These are phyloP conservation scores for Ranitomeya variabilis DNA, from an alignment of 2,113 vertebrate genomes.

Conservation along the genomic window DNA sequence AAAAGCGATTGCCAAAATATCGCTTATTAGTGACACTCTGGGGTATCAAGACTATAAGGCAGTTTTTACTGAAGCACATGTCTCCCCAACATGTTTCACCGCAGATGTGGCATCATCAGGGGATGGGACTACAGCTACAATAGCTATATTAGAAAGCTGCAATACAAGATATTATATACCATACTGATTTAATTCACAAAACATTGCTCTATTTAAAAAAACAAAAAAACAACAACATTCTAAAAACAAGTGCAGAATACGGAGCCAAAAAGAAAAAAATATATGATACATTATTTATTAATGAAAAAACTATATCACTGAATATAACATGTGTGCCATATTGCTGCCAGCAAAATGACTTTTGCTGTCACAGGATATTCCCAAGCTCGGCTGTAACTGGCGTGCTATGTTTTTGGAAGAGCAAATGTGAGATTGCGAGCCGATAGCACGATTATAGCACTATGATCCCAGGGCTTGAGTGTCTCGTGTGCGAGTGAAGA, in stretches of 20 bases:
- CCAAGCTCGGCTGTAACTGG: not conserved
- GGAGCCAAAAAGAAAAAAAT: not conserved
- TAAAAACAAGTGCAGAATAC: not conserved
- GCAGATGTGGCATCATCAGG: no score
- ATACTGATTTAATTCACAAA: no score
- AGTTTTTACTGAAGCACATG: no score
- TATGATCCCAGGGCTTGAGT: slow-evolving; percentile 41
- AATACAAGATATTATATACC: not conserved
- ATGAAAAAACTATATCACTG: not conserved
- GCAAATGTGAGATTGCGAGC: slow-evolving; percentile 36
- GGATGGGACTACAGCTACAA: no score
- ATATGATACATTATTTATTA: not conserved
- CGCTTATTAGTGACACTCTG: no score
- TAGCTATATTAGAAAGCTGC: not conserved
- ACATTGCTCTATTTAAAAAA: not conserved
- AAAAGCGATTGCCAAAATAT: no score
- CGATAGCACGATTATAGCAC: slow-evolving; percentile 37
- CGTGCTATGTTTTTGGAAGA: slow-evolving; percentile 27
- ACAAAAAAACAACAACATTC: no score
- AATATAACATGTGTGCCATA: not conserved
- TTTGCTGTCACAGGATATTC: slow-evolving; percentile 8
- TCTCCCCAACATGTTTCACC: no score
- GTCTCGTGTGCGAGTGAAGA: slow-evolving; percentile 52
- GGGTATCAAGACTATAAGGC: no score
- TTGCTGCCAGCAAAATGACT: not conserved